Percentiles rank a stretch among this genome's conserved stretches.
phyloP scores from a whole-genome alignment of 2,113 vertebrate species.

The Prunella fulvescens region DNA sequence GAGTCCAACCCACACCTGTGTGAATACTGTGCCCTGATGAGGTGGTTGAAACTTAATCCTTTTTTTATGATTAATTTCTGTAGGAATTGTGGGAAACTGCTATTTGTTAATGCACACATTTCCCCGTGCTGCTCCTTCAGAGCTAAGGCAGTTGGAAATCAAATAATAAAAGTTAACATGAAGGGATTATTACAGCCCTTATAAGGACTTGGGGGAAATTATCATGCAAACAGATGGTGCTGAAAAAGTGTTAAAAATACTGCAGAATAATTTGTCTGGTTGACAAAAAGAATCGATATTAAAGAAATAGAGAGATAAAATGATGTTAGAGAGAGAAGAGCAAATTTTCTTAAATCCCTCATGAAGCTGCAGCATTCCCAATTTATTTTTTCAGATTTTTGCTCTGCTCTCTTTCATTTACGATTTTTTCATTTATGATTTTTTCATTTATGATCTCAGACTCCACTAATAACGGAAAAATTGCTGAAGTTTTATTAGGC shows the following conservation, averaged over 20 bases:
- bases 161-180: constrained; percentile 19
- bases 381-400: neutral
- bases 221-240: neutral
- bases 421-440: neutral
- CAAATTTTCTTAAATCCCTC: neutral
- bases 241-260: constrained; percentile 3
- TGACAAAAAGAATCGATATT: neutral
- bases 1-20: neutral
- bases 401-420: neutral
- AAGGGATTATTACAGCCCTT: constrained; percentile 9
- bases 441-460: neutral
- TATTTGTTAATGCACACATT: neutral
- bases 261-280: neutral
- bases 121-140: neutral
- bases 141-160: neutral
- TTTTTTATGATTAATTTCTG: neutral
- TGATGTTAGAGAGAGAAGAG: neutral
- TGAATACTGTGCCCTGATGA: neutral
- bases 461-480: neutral
- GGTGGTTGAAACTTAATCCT: neutral
- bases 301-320: neutral
- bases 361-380: neutral
- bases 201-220: constrained; percentile 22
- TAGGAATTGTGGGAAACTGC: neutral
- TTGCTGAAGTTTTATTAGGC: neutral